Percentiles rank a stretch among this genome's conserved stretches.
These are phyloP conservation scores for Sipha flava DNA, from an alignment of 1,140 invertebrate genomes.

Conservation along the genomic window DNA sequence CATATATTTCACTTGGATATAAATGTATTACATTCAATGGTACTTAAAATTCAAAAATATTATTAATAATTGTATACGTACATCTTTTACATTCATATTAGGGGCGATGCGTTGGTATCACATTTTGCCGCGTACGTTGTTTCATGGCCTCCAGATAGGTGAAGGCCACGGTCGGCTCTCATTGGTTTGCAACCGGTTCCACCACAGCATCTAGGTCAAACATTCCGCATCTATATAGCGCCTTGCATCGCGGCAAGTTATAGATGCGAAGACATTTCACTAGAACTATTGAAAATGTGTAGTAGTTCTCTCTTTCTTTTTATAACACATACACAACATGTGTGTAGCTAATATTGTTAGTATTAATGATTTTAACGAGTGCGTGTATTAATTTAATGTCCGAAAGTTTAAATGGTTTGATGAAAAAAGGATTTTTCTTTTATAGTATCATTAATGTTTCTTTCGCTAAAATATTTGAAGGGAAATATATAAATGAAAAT, in stretches of 20 bases:
- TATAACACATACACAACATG: not conserved
- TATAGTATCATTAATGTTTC: no score
- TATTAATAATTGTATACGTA: not conserved
- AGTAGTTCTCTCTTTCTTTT: not conserved
- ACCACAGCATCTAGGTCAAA: conserved; percentile 21
- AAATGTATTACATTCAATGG: no score
- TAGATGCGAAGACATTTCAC: not conserved
- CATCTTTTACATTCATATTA: not conserved
- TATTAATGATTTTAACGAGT: not conserved
- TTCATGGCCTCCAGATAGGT: conserved; percentile 29
- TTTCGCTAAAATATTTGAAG: no score
- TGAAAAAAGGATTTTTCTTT: no score
- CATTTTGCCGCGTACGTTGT: not conserved
- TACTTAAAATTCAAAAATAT: not conserved
- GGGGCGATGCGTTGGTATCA: not conserved
- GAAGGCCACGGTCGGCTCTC: conserved; percentile 29
- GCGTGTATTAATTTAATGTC: not conserved
- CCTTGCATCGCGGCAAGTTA: not conserved
- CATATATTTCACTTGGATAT: no score
- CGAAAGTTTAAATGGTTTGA: not conserved
- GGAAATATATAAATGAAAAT: no score
- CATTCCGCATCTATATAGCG: conserved; percentile 3
- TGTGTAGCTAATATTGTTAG: not conserved
- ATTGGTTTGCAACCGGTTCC: conserved; percentile 32
- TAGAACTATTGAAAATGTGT: not conserved